Conservation (phyloP, 2,113 vertebrate genomes). For the Labeo rohita region DNA sequence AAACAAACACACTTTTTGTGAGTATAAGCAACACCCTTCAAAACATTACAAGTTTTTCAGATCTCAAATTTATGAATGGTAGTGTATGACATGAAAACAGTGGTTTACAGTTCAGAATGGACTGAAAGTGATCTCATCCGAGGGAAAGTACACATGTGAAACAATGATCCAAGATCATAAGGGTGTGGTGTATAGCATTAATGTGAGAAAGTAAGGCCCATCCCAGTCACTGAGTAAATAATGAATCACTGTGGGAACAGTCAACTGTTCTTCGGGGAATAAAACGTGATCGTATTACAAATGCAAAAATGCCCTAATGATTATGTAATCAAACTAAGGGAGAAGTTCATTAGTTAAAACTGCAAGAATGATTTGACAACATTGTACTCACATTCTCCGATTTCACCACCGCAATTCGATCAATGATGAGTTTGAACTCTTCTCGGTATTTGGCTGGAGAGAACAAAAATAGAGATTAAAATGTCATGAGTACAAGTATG, state of each 20-base stretch:
- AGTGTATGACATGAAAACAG: not conserved
- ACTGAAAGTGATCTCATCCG: not conserved
- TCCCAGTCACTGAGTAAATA: not conserved
- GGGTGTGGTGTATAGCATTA: not conserved
- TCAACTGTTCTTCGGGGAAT: not conserved
- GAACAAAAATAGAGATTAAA: slow-evolving; percentile 14
- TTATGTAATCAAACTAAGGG: not conserved
- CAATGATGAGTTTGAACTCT: slow-evolving; percentile 80
- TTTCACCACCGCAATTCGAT: slow-evolving; percentile 79
- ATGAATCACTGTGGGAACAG: slow-evolving; percentile 27
- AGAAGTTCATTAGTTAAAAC: not conserved
- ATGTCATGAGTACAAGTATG: not conserved
- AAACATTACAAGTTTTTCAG: not conserved
- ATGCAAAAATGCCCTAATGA: not conserved
- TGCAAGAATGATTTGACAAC: not conserved
- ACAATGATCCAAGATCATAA: slow-evolving; percentile 5
- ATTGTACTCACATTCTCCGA: slow-evolving; percentile 78
- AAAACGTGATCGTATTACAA: not conserved
- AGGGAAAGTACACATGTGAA: not conserved
- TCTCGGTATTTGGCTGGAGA: slow-evolving; percentile 80
- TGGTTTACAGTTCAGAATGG: not conserved
- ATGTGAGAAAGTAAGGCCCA: not conserved
- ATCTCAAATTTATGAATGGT: not conserved
- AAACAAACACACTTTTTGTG: not conserved
- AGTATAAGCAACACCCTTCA: not conserved